phyloP scores from a whole-genome alignment of 1,140 invertebrate genomes.

The Dreissena rostriformis region DNA sequence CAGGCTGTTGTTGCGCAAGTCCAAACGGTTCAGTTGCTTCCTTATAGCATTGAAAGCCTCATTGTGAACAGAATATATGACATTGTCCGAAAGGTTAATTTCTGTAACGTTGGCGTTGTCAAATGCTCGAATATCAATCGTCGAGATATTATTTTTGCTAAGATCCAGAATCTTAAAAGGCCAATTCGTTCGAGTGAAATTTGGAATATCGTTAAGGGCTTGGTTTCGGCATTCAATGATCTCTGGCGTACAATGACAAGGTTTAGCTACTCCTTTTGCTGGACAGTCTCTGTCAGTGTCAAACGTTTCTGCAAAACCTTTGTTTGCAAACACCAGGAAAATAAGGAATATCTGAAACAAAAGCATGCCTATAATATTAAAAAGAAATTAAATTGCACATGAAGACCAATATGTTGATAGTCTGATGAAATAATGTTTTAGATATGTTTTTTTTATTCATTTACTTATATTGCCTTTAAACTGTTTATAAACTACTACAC shows the following conservation, averaged over 20 bases:
- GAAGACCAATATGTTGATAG: too few species aligned
- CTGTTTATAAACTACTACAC: too few species aligned
- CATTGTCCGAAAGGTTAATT: slow-evolving; percentile 10
- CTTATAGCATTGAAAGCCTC: slow-evolving; percentile 8
- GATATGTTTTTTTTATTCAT: too few species aligned
- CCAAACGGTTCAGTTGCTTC: slow-evolving; percentile 17
- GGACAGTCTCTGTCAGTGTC: too few species aligned
- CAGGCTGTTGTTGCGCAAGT: slow-evolving; percentile 19
- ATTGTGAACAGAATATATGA: neutral
- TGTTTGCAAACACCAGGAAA: too few species aligned
- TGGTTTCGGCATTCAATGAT: slow-evolving; percentile 12
- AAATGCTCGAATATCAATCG: neutral
- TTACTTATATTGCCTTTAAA: too few species aligned
- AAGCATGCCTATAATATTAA: too few species aligned
- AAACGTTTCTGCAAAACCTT: too few species aligned
- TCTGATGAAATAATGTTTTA: too few species aligned
- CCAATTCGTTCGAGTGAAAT: slow-evolving; percentile 10
- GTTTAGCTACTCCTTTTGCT: too few species aligned
- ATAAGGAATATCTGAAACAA: too few species aligned
- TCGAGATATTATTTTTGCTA: slow-evolving; percentile 17
- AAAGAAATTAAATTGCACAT: too few species aligned
- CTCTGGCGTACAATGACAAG: neutral
- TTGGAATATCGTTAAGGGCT: neutral
- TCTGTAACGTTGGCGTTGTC: slow-evolving; percentile 31
- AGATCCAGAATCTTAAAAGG: slow-evolving; percentile 18